Conservation (phyloP, 2,113 vertebrate genomes). For the Toxotes chatareus region DNA sequence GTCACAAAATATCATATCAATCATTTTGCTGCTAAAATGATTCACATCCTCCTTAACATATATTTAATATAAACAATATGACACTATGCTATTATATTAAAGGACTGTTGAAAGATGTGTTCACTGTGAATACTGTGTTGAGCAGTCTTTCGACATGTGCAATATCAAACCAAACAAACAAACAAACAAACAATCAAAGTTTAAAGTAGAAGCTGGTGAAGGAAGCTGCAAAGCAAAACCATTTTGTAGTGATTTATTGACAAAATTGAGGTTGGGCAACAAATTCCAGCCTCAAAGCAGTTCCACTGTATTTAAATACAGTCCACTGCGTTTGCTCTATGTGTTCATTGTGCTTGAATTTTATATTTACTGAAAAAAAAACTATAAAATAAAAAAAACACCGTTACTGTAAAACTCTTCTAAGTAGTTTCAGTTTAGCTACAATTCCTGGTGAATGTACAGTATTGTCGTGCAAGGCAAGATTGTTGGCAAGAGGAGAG, state of each 20-base stretch:
- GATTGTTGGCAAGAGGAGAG: neutral
- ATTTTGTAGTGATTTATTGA: slow-evolving; percentile 59
- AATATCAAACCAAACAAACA: slow-evolving; percentile 3
- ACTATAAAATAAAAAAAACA: too few relatives aligned
- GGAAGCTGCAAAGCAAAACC: neutral
- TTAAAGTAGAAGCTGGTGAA: neutral
- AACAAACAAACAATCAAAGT: neutral
- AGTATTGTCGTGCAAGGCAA: neutral
- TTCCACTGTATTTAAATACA: slow-evolving; percentile 38
- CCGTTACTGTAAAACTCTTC: neutral
- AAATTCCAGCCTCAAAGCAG: slow-evolving; percentile 19
- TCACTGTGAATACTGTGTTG: neutral
- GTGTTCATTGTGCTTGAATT: neutral
- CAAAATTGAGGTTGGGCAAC: slow-evolving; percentile 14
- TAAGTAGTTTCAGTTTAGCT: neutral
- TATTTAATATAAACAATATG: too few relatives aligned
- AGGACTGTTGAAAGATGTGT: neutral
- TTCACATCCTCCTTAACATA: too few relatives aligned
- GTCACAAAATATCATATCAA: too few relatives aligned
- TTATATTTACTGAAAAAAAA: neutral
- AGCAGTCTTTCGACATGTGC: too few relatives aligned
- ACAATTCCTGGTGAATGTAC: neutral
- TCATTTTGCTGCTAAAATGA: too few relatives aligned
- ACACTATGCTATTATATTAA: too few relatives aligned
- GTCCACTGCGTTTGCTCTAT: neutral